Percentiles rank a stretch among this genome's conserved stretches.
These are phyloP conservation scores for Pyxicephalus adspersus DNA, from an alignment of 2,113 vertebrate species.

Conservation along the genomic window DNA sequence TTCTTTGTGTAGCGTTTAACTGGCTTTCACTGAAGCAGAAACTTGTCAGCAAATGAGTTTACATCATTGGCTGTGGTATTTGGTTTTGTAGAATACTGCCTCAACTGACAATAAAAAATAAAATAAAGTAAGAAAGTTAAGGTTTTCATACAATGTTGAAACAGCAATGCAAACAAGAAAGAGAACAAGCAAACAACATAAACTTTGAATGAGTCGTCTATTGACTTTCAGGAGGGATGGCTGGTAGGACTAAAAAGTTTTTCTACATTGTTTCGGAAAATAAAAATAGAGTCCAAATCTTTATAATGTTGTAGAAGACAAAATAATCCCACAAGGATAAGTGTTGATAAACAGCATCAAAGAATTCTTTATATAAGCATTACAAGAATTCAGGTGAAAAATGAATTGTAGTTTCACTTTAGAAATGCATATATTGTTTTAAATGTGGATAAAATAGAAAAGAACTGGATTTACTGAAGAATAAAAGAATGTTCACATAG, in stretches of 20 bases:
- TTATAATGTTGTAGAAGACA: conserved; percentile 10
- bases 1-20: conserved; percentile 45
- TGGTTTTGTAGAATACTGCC: conserved; percentile 64
- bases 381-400: background rate
- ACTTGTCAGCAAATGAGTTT: conserved; percentile 49
- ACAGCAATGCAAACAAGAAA: conserved; percentile 57
- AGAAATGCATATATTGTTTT: no score
- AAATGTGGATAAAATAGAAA: no score
- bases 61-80: conserved; percentile 62
- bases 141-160: conserved; percentile 49
- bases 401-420: background rate
- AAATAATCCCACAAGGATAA: background rate
- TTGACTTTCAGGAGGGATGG: conserved; percentile 25
- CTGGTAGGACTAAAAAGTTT: conserved; percentile 26
- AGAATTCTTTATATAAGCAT: background rate
- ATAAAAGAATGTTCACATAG: no score
- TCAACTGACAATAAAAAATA: conserved; percentile 35
- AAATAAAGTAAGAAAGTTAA: conserved; percentile 15
- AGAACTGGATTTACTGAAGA: no score
- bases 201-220: background rate
- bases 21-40: conserved; percentile 61
- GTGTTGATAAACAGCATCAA: conserved; percentile 1
- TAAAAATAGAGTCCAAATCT: background rate
- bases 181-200: conserved; percentile 37
- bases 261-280: conserved; percentile 22